Evolutionary conservation across 2,113 vertebrate species (phyloP), one percentile per base, ranked within the genome.

Genomic region (Cephalopterus ornatus): DNA sequence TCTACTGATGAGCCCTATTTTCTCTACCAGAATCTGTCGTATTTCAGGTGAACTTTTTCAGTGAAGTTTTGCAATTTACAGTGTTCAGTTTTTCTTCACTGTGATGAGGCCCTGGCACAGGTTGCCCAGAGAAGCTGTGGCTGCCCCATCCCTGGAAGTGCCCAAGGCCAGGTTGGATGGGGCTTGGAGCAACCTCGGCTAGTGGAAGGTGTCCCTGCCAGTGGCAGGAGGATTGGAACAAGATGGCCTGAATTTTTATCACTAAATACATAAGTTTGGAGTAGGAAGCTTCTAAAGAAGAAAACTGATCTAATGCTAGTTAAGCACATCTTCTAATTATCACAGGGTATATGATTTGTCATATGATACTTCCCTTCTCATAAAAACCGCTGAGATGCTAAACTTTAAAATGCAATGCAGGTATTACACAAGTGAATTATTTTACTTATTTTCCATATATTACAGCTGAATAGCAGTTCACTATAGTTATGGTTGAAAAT

Each of bases 371-470:
- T 58, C 52, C 76, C 30, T 85, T 52, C 89, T 76, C 20, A 62
- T 66, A 84, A 90, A 93, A 95, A 90, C 63, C 89, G 86, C 89
- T 93, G 91, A 97, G 79, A 71, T 47, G 42, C 59, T 71, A 74
- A 77, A 93, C 27, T 91, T 91, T 14, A 77, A 91, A 97, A 95
- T 78, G 76, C 46, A 84, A 59, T 81, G 47, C 72, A 89, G 55
- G 76, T 95, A 86, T 89, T 92, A 86, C 65, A 77, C 50, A 91
- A 95, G 72, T 93, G 93, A 97, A 92, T 93, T 92, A 95, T 86
- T 95, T 94, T 42, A 80, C 63, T 88, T 95, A 59, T 95, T 95
- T 95, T 95, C 93, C 86, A 92, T 95, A 91, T 87, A 92, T 92
- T 93, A 86, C 49, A 93, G 80, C 63, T 91, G 68, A 95, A 92